Evolutionary conservation across 2,113 vertebrate genomes (phyloP).

Genomic region (Puma concolor): DNA sequence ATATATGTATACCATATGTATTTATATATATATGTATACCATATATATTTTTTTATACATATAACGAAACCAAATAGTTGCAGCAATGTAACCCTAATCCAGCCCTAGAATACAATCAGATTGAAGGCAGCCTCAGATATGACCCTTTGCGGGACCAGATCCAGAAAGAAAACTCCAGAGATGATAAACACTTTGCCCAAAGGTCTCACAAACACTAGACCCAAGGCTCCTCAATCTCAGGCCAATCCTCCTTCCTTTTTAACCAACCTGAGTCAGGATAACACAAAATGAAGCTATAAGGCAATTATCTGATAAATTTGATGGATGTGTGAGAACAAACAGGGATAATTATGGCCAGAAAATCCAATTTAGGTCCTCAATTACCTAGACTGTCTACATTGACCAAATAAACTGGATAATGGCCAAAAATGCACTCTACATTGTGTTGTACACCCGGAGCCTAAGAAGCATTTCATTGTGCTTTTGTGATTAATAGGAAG

Average conservation of each 20-base stretch:
- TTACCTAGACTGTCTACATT: constrained; percentile 71
- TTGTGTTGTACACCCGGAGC: not conserved
- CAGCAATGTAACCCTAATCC: not conserved
- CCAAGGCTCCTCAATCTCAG: not conserved
- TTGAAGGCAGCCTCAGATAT: not conserved
- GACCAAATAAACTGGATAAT: constrained; percentile 75
- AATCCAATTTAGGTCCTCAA: constrained; percentile 69
- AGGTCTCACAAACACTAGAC: not conserved
- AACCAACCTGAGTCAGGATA: not conserved
- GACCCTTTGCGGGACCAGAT: not conserved
- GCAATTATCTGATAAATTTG: constrained; percentile 73
- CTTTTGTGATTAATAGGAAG: constrained; percentile 50
- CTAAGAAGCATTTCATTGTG: constrained; percentile 52
- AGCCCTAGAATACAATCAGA: not conserved
- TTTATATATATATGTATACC: too few relatives aligned
- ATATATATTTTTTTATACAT: too few relatives aligned
- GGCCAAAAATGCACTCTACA: constrained; percentile 67
- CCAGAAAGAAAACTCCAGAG: not conserved
- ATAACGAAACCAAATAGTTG: not conserved
- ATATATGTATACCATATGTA: too few relatives aligned
- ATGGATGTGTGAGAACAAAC: constrained; percentile 69
- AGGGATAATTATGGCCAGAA: constrained; percentile 68
- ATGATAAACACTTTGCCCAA: not conserved
- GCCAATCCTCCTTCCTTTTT: not conserved
- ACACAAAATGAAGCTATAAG: constrained; percentile 45